Conservation (phyloP, 2,888 invertebrate genomes). For the Xestia c-nigrum region DNA sequence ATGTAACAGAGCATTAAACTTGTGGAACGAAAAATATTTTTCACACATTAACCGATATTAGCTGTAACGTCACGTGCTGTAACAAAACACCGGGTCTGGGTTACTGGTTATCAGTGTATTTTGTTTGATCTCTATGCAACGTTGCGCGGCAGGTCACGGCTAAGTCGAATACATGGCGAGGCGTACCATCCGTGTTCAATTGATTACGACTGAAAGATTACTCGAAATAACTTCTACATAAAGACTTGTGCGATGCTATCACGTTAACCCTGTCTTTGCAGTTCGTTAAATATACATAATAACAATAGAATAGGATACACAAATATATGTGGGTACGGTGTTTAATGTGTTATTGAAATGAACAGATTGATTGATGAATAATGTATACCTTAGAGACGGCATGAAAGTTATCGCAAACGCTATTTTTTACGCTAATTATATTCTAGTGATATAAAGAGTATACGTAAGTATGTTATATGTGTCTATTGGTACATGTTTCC, state of each 20-base stretch:
- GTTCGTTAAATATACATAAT: not conserved
- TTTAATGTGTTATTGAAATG: conserved; percentile 14
- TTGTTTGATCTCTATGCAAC: conserved; percentile 34
- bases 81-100: conserved; percentile 36
- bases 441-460: too few species aligned
- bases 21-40: conserved; percentile 62
- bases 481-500: not conserved
- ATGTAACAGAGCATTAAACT: conserved; percentile 56
- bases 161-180: conserved; percentile 8
- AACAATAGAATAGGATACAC: not conserved
- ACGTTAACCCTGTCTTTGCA: not conserved
- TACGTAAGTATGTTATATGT: too few species aligned
- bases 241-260: conserved; percentile 1
- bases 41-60: conserved; percentile 35
- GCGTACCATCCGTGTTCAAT: conserved; percentile 34
- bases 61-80: conserved; percentile 22
- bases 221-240: conserved; percentile 3
- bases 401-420: not conserved
- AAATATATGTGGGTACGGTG: too few species aligned
- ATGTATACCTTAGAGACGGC: not conserved
- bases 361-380: conserved; percentile 2
- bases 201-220: conserved; percentile 38
- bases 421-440: not conserved
- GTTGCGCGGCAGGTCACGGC: conserved; percentile 33
- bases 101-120: conserved; percentile 39